Evolutionary conservation across 1,140 invertebrate genomes (phyloP).

Genomic region (Psilanteris sp.): DNA sequence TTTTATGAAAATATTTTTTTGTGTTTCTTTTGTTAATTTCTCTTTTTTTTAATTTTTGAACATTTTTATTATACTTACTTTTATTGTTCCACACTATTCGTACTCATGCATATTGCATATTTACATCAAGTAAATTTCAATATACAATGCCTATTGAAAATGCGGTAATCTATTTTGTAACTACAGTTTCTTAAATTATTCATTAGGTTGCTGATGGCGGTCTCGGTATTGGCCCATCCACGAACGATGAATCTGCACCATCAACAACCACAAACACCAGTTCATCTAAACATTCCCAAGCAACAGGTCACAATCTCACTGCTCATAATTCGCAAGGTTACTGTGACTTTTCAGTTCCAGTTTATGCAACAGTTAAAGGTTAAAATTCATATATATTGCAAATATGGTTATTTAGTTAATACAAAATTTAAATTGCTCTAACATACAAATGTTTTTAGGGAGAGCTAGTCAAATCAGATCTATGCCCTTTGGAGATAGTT

Average conservation of each 20-base stretch:
- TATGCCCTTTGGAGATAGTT: conserved; percentile 97
- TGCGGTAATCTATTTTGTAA: conserved; percentile 2
- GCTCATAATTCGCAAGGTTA: conserved; percentile 83
- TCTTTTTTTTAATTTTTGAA: too few relatives aligned
- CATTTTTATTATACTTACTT: too few relatives aligned
- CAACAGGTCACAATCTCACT: conserved; percentile 75
- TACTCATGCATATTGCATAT: too few relatives aligned
- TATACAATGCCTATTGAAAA: too few relatives aligned
- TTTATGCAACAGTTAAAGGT: conserved; percentile 95
- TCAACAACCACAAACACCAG: conserved; percentile 76
- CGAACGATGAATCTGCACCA: conserved; percentile 76
- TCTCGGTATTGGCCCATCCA: conserved; percentile 79
- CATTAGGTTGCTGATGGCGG: conserved; percentile 93
- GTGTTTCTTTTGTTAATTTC: too few relatives aligned
- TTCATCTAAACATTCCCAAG: conserved; percentile 78
- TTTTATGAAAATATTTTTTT: too few relatives aligned
- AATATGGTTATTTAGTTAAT: too few relatives aligned
- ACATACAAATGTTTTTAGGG: conserved; percentile 75
- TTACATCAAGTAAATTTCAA: too few relatives aligned
- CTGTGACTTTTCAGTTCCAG: conserved; percentile 93
- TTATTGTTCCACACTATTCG: too few relatives aligned
- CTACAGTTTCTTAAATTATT: too few relatives aligned
- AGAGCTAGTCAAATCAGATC: conserved; percentile 96
- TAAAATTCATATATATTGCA: too few relatives aligned
- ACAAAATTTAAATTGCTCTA: too few relatives aligned